phyloP scores from a whole-genome alignment of 2,888 invertebrate species.

The Malthinus flaveolus region DNA sequence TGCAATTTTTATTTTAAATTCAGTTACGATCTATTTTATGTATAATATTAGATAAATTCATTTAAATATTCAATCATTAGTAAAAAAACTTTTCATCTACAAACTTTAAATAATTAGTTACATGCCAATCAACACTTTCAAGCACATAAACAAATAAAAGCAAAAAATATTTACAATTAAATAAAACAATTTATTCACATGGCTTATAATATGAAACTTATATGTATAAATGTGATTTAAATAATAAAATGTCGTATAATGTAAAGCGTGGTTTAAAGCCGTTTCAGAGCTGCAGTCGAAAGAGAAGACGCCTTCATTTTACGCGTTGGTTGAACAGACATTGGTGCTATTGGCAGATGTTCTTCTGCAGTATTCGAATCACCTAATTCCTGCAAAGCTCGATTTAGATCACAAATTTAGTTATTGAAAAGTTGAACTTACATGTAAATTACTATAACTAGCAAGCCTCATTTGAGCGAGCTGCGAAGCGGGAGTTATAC shows the following conservation, averaged over 20 bases:
- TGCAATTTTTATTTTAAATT: no score
- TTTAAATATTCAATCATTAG: no score
- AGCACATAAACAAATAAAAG: neutral
- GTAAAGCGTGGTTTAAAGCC: no score
- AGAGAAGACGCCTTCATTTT: slow-evolving; percentile 71
- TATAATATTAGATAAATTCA: no score
- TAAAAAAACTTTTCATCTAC: neutral
- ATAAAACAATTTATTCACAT: slow-evolving; percentile 1
- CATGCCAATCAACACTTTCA: neutral
- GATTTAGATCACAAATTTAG: no score
- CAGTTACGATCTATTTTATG: no score
- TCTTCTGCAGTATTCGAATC: slow-evolving; percentile 58
- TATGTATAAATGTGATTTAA: slow-evolving; percentile 7
- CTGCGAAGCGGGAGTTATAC: slow-evolving; percentile 81
- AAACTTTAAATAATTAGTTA: slow-evolving; percentile 2
- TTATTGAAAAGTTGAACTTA: no score
- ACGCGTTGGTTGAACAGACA: slow-evolving; percentile 84
- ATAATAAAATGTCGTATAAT: no score
- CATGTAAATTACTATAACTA: slow-evolving; percentile 84
- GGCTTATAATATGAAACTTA: neutral
- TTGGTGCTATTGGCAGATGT: slow-evolving; percentile 68
- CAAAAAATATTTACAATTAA: slow-evolving; percentile 1
- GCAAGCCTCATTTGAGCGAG: slow-evolving; percentile 84
- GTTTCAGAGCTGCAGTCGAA: slow-evolving; percentile 69
- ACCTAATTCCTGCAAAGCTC: slow-evolving; percentile 80